Evolutionary conservation across 2,888 invertebrate species (phyloP), one percentile per base, ranked within the genome.

Genomic region (Aethes cnicana): DNA sequence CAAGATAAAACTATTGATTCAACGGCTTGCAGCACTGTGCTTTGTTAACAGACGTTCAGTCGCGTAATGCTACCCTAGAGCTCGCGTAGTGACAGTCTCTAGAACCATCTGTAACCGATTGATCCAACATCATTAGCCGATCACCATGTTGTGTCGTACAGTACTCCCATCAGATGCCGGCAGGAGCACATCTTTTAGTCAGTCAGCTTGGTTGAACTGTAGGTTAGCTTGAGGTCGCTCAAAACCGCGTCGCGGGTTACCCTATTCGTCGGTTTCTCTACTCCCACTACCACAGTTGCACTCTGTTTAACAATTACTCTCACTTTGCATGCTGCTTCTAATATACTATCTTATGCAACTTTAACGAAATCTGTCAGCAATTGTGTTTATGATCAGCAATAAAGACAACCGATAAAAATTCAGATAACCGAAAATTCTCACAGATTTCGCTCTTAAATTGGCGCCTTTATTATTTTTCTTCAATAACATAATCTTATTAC

Each of bases 251-350:
- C 80, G 80, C 75, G 83, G 81, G 74, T 74, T 71, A 68, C 74
- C 72, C 69, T 74, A 70, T 74, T 81, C 76, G 76, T 80, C 81
- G 72, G 68, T 74, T 79, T 76, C 74, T 81, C 67, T 73, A 77
- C 74, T 76, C 79, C 81, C 77, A 82, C 80, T 77, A 76, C 71
- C 75, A 83, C 80, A 77, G 72, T 71, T 79, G 76, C 83, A 89
- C 82, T 86, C 77, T 77, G 72, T 80, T 68, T 75, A 74, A 81
- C 76, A 79, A 68, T 76, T 76, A 79, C 72, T 86, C 80, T 79
- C 84, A 86, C 85, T 86, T 69, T 83, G 89, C 89, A 89, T 89
- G 89, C 73, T 64, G 89, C 89, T 89, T 88, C 79, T 81, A 75
- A 79, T 78, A 77, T 74, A 74, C 68, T 79, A 72, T 77, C 70